Conservation (phyloP, 35 echinoderm and acorn worm genomes). For the Lytechinus variegatus region DNA sequence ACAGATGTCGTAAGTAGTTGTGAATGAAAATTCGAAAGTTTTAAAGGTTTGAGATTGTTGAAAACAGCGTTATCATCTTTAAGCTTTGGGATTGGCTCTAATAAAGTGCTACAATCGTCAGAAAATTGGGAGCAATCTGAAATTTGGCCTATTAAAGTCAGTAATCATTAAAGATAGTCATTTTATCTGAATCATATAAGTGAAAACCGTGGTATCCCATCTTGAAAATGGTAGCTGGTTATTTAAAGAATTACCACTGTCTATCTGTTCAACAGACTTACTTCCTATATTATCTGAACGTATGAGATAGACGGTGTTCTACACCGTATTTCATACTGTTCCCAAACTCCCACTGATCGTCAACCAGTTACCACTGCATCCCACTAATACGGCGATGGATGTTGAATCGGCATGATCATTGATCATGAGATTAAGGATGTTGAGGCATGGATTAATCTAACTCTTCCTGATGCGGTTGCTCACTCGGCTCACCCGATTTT, state of each 20-base stretch:
- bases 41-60: neutral
- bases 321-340: neutral
- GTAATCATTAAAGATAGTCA: too few relatives aligned
- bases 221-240: too few relatives aligned
- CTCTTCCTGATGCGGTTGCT: neutral
- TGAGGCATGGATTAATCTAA: constrained; percentile 1
- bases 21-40: neutral
- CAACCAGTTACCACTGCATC: neutral
- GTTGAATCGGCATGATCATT: neutral
- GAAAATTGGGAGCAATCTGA: too few relatives aligned
- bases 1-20: neutral
- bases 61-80: neutral
- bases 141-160: too few relatives aligned
- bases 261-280: neutral
- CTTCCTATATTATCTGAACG: neutral
- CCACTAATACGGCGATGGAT: neutral
- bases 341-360: neutral
- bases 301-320: neutral
- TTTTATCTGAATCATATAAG: too few relatives aligned
- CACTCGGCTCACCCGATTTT: neutral
- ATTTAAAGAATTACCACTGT: too few relatives aligned
- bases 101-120: too few relatives aligned
- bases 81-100: neutral
- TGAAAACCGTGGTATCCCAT: too few relatives aligned
- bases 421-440: neutral